Base-by-base conservation (phyloP, 2,113 vertebrate genomes). In the Cichladusa arquata region DNA sequence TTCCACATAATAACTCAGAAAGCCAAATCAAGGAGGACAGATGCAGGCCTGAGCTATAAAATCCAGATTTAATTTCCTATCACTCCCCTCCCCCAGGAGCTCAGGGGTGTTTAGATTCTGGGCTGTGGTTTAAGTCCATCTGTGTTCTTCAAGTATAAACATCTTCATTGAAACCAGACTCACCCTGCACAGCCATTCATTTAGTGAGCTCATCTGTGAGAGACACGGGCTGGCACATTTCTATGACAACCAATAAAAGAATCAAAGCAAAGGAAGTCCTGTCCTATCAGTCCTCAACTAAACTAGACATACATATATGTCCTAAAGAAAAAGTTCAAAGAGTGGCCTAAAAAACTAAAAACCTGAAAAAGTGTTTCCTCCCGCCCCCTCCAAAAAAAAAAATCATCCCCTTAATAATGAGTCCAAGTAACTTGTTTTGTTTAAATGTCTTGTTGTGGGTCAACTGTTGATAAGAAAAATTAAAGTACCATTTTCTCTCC, bases 131-230 rank as follows among this genome's bases (percentile, higher is more conserved):
- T 58, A 67, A 97, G 91, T 87, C 88, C 89, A 95, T 97, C 95
- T 96, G 96, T 81, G 87, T 56, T 94, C 90, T n/a, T 93, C 90
- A 95, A 96, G 94, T 92, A 96, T 94, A 97, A 97, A 97, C 95
- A 91, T 95, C 94, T 94, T 92, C 91, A 95, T 85, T 95, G 96
- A 97, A 97, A 96, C 86, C 92, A 97, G 95, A 97, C 95, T 93
- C 88, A 81, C 89, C 86, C 88, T 91, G 84, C 81, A 96, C 84
- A 94, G 94, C 88, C 91, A 92, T 88, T 92, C 86, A 95, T 76
- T 93, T 95, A 90, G 64, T 94, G 94, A 96, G 93, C 92, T 96
- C 92, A 94, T 96, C 95, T 93, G 92, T 22, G 86, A 96, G 86
- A 97, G 81, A 96, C 96, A 92, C 7, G 5, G 93, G 67, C 95